Evolutionary conservation across 2,113 vertebrate species (phyloP).

Genomic region (Carlito syrichta): DNA sequence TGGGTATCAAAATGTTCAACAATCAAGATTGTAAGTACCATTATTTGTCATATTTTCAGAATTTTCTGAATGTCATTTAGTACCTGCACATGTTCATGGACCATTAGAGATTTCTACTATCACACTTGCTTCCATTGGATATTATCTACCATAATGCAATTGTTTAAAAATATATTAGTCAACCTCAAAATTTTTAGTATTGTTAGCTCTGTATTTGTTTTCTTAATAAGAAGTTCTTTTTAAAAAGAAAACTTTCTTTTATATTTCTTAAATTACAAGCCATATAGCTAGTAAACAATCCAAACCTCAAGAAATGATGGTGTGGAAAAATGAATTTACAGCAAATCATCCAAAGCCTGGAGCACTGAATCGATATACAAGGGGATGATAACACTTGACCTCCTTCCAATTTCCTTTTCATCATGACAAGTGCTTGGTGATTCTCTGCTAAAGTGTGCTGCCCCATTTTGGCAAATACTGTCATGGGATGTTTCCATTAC

Average conservation of each 20-base stretch:
- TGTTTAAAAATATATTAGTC: not conserved
- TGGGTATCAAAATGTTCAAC: not conserved
- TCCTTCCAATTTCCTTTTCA: conserved; percentile 36
- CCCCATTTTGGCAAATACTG: conserved; percentile 24
- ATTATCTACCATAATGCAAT: not conserved
- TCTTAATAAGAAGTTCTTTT: not conserved
- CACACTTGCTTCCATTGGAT: not conserved
- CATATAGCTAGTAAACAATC: conserved; percentile 6
- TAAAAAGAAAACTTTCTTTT: not conserved
- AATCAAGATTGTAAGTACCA: not conserved
- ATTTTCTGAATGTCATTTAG: not conserved
- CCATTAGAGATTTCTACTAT: not conserved
- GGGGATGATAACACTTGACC: not conserved
- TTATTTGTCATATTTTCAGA: not conserved
- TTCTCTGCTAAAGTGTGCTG: conserved; percentile 16
- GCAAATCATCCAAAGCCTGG: not conserved
- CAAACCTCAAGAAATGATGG: not conserved
- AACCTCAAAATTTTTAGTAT: not conserved
- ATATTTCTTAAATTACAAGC: conserved; percentile 37
- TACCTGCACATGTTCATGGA: not conserved
- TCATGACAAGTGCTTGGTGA: not conserved
- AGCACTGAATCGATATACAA: not conserved
- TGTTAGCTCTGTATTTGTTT: conserved; percentile 25
- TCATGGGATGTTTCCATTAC: conserved; percentile 42
- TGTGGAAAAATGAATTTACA: conserved; percentile 41